Percentiles rank a stretch among this genome's conserved stretches.
phyloP scores from a whole-genome alignment of 2,888 invertebrate species.

The Dascillus cervinus region DNA sequence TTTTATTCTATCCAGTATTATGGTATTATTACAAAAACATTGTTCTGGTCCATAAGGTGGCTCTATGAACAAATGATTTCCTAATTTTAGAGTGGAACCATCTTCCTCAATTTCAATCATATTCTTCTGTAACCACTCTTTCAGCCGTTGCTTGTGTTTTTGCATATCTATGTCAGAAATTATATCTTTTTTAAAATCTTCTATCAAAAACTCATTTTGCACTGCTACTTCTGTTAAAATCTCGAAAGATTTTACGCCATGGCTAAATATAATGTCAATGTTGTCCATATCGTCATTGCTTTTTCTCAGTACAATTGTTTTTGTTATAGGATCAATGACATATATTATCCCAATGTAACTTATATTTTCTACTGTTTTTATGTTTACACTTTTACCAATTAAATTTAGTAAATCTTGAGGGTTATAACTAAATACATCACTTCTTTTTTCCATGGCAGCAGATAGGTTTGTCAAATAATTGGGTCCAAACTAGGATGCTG shows the following conservation, averaged over 20 bases:
- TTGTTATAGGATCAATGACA: constrained; percentile 35
- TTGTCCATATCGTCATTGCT: constrained; percentile 8
- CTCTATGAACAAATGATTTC: constrained; percentile 34
- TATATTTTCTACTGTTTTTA: constrained; percentile 26
- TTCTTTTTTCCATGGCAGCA: too few species aligned
- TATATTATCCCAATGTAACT: constrained; percentile 28
- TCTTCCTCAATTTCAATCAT: constrained; percentile 34
- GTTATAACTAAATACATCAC: too few species aligned
- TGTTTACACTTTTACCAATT: constrained; percentile 29
- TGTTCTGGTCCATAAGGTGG: constrained; percentile 38
- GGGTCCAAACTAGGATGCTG: too few species aligned
- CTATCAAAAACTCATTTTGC: neutral
- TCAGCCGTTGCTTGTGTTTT: too few species aligned
- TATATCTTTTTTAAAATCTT: constrained; percentile 3
- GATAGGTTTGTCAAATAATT: too few species aligned
- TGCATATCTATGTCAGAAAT: neutral
- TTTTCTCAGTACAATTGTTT: constrained; percentile 30
- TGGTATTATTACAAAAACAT: constrained; percentile 37
- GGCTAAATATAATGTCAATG: constrained; percentile 17
- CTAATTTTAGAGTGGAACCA: constrained; percentile 33
- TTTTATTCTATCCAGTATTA: constrained; percentile 36
- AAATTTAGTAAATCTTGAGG: too few species aligned
- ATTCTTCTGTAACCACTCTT: constrained; percentile 36
- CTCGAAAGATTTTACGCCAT: constrained; percentile 28
- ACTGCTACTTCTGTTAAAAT: constrained; percentile 20